Base-by-base conservation (phyloP, 2,797 vertebrate genomes). In the Chaetodon trifasciatus region DNA sequence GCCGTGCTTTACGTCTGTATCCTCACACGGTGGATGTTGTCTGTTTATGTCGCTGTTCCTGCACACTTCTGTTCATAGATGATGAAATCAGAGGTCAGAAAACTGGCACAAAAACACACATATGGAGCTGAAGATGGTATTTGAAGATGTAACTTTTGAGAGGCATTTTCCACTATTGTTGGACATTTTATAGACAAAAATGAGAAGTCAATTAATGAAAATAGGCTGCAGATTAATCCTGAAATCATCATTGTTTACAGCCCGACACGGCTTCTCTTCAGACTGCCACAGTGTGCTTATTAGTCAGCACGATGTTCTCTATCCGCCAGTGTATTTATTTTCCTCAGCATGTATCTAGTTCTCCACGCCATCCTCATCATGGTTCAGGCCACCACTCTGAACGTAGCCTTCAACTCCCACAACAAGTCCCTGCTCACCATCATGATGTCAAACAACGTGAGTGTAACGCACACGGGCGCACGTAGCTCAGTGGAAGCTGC, bases 381-480 rank as follows among this genome's bases (percentile, higher is more conserved):
- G 97, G 97, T 99, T 83, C 98, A 99, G 92, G 98, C 98, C 86
- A 99, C 98, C 56, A 99, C 98, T 16, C 96, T 99, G 60, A 99
- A 99, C 11, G 98, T 99, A 75, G 98, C 98, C 78, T 99, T 99
- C 94, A 99, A 99, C 90, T 99, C 98, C 0, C 98, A 99, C 93
- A 99, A 99, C 93, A 99, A 99, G 91, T 99, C 98, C 6, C 92
- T 99, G 70, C 97, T 99, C 70, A 99, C 98, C 83, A 98, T 99
- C 93, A 99, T 99, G 98, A 99, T 99, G 98, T 99, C 98, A 35
- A 99, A 99, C 89, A 99, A 99, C 49, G 98, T 99, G 93, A 97
- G 97, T 97, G 28, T 11, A 47, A 39, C 15, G 2, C 56, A 44
- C 55, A 50, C 46, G 42, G 17, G 32, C 28, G 32, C 13, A 23